Base-by-base conservation (phyloP, 1,140 invertebrate species). In the Probaryconus sp. region DNA sequence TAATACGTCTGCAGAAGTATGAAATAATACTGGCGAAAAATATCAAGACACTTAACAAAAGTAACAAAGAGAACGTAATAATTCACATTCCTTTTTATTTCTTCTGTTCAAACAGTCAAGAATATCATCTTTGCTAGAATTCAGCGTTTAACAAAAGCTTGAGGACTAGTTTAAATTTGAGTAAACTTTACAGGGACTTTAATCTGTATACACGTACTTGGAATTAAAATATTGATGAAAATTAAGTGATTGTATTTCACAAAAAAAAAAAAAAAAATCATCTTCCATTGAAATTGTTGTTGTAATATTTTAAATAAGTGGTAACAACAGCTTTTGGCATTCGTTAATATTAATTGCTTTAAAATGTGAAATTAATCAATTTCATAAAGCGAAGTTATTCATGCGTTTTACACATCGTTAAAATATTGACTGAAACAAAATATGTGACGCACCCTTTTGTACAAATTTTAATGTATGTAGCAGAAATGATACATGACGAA, bases 401-500 rank as follows among this genome's bases (percentile, higher is more conserved):
- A 51, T 60, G 50, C 40, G 70, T 42, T 35, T 58, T 33, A 40
- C 64, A 33, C 45, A 71, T 71, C 18, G 64, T 33, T 73, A 40
- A 61, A 69, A 69, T 61, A 73, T 53, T 28, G 48, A 58, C 68
- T 76, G 50, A 64, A 76, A 73, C 63, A 72, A 71, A 71, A 68
- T 58, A 56, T 14, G 30, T 7, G 50, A 68, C 67, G 56, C 63
- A 71, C 73, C 73, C 73, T 68, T 76, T 60, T 61, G 51, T 58
- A 68, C 68, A 55, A 72, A 68, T 77, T 77, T 72, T 69, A 72
- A 71, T 76, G 61, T 71, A 76, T 76, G 63, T 72, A 55, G 74
- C 35, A 77, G 63, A 70, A 73, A 71, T 70, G 71, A 72, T 70
- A 70, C 60, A 67, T 24, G 76, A 35, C 47, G 58, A 31, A 70